Evolutionary conservation across 2,113 vertebrate genomes (phyloP), one percentile per base, ranked within the genome.

Genomic region (Misgurnus mizolepis): DNA sequence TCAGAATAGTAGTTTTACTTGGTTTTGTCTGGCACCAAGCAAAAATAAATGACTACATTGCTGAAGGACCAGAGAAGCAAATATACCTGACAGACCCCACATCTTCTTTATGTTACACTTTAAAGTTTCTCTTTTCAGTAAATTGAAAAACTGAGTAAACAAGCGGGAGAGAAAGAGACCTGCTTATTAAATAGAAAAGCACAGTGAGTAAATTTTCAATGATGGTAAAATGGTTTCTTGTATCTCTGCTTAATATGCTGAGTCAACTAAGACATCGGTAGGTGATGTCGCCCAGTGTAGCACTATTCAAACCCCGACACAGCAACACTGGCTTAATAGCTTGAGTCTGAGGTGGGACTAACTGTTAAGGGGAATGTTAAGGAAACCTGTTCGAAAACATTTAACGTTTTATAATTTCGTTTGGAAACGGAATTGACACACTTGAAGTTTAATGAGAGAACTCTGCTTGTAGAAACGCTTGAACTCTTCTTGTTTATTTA

Each of bases 401-500:
- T 9, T 10, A 12, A 50, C 0, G 47, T 49, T 49, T 49, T 49
- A 11, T 49, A 49, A 49, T 53, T 12, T 53, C 11, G 11, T 50
- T 11, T 53, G 50, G 4, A 12, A 53, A 53, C 50, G 14, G 50
- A 53, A 53, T 49, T 76, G 18, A 53, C 60, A 76, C 43, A 53
- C 50, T 53, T 53, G 1, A 53, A 14, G 12, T 66, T 76, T 55
- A 66, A 77, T 66, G 47, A 77, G 75, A 53, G 17, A 66, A 77
- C 53, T 77, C 27, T 77, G 62, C 61, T 66, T 50, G 65, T 41
- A 41, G 75, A 77, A 66, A 77, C n/a, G 47, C 45, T 55, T 66
- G 61, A 76, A 67, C 62, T 77, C 74, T 67, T 77, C 75, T 61
- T 76, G 74, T 53, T 76, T 66, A 66, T 47, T 66, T 76, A 40